These are phyloP conservation scores for Gasterosteus nipponicus DNA, from an alignment of 2,113 vertebrate species.

Conservation along the genomic window DNA sequence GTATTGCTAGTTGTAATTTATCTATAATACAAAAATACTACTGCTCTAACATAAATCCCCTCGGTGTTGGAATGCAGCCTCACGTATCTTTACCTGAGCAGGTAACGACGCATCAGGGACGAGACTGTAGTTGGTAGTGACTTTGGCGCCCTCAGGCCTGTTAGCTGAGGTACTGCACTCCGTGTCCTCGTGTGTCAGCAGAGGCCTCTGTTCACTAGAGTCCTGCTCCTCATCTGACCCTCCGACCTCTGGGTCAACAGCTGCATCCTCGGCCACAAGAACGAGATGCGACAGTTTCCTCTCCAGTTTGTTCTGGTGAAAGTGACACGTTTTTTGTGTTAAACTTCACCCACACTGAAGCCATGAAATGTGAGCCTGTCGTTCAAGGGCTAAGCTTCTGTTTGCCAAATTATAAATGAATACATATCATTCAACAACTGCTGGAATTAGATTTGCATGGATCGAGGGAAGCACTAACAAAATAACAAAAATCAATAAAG, in stretches of 20 bases:
- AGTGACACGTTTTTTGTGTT: neutral
- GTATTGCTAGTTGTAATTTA: neutral
- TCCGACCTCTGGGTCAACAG: constrained; percentile 22
- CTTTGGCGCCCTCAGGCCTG: constrained; percentile 54
- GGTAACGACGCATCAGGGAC: constrained; percentile 70
- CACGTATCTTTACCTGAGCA: constrained; percentile 68
- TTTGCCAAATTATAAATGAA: neutral
- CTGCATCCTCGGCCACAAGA: constrained; percentile 66
- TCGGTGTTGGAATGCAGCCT: neutral
- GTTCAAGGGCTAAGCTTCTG: neutral
- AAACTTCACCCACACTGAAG: neutral
- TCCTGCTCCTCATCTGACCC: constrained; percentile 34
- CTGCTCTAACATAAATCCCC: neutral
- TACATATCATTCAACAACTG: constrained; percentile 2
- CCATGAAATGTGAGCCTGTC: neutral
- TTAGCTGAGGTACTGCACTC: constrained; percentile 24
- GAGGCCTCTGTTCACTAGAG: constrained; percentile 73
- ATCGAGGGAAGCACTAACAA: constrained; percentile 25
- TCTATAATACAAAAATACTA: neutral
- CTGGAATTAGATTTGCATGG: constrained; percentile 31
- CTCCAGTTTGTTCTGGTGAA: constrained; percentile 73
- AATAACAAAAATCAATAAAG: constrained; percentile 29
- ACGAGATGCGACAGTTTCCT: constrained; percentile 78
- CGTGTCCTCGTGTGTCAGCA: constrained; percentile 54
- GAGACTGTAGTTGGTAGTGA: constrained; percentile 74